Evolutionary conservation across 2,888 invertebrate species (phyloP), one percentile per base, ranked within the genome.

Genomic region (Phaonia tiefii): DNA sequence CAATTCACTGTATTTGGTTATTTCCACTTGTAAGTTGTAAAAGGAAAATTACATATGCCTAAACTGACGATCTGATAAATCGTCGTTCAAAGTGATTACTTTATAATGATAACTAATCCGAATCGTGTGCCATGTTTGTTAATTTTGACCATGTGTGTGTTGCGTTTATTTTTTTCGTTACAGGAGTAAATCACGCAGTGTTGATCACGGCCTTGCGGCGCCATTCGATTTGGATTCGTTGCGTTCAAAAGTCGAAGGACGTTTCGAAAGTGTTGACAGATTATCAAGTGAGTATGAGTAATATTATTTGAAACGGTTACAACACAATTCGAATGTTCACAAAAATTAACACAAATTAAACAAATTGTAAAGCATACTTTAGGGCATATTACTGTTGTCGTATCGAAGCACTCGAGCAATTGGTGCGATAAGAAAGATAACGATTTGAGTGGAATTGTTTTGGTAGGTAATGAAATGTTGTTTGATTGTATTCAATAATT

Each of bases 111-210:
- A 49, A 54, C 39, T 73, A 78, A 78, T 81, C 58, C 54, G 15
- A 72, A 60, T 22, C 42, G 25, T 51, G 58, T 75, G 66, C 51
- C 39, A 66, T 67, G 71, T 80, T 54, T 72, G 67, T 66, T 60
- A 56, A n/a, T 63, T 60, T n/a, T 58, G 26, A 20, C 49, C 58
- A 54, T 26, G 4, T 25, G 1, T 22, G 15, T 65, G 20, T 54
- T 22, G 15, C 54, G 20, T 54, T 76, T 77, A n/a, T 74, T 78
- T 10, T 72, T 73, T 11, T 73, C 56, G 15, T 93, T 93, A 84
- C 93, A 97, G 97, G 96, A 96, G 96, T 91, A 97, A 97, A 92
- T 96, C 96, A 91, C 94, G 96, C 87, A 97, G 96, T 87, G 96
- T 97, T 87, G 97, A 97, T 92, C 96, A 97, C 93, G 96, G 97